Percentiles rank a stretch among this genome's conserved stretches.
Conservation (phyloP, 1,140 invertebrate genomes). For the Drosophila ercepeae region DNA sequence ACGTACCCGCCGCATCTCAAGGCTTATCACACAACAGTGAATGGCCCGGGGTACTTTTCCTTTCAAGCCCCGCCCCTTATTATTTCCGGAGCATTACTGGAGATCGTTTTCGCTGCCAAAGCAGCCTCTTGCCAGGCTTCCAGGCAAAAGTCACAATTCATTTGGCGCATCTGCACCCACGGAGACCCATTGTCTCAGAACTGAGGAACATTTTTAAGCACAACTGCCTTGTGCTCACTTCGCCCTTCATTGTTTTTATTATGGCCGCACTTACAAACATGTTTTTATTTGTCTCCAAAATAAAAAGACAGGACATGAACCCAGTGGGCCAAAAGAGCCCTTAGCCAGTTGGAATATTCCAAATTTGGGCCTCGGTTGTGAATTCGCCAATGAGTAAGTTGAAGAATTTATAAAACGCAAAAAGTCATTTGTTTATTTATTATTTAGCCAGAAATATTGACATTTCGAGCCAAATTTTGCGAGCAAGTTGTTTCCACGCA, state of each 20-base stretch:
- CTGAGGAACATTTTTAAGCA: constrained; percentile 42
- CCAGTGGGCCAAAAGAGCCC: constrained; percentile 43
- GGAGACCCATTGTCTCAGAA: neutral
- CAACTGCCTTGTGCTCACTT: constrained; percentile 63
- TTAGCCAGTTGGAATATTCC: constrained; percentile 25
- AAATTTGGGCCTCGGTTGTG: neutral
- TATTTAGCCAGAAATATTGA: neutral
- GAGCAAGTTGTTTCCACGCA: neutral
- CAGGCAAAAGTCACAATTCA: constrained; percentile 18
- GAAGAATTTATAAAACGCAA: no score
- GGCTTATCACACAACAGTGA: constrained; percentile 65
- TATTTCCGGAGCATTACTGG: constrained; percentile 27
- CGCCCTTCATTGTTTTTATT: constrained; percentile 66
- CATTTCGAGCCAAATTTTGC: neutral
- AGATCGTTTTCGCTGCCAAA: constrained; percentile 39
- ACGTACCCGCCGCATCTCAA: constrained; percentile 23
- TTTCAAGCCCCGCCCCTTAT: neutral
- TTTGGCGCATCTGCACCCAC: constrained; percentile 32
- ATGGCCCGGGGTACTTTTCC: constrained; percentile 19
- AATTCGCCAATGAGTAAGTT: no score
- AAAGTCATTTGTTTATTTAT: neutral
- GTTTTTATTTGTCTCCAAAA: constrained; percentile 38
- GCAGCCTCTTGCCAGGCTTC: neutral
- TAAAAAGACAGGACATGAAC: constrained; percentile 46
- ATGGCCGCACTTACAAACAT: constrained; percentile 51